phyloP scores from a whole-genome alignment of 2,797 vertebrate genomes.

The Valencia hispanica region DNA sequence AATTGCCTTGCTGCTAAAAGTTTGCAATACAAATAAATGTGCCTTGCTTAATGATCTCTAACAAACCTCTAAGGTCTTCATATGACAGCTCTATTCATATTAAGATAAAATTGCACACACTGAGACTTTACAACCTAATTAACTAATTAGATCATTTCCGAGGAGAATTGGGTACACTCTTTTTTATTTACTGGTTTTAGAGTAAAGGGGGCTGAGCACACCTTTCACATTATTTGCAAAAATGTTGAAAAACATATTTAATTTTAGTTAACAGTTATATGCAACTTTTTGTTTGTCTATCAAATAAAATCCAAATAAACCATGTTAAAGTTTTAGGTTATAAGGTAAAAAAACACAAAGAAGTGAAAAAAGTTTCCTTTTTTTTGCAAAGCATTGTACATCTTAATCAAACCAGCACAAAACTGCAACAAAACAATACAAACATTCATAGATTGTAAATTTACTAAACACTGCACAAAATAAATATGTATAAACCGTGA shows the following conservation, averaged over 20 bases:
- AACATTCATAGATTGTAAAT: not conserved
- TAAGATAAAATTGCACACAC: not conserved
- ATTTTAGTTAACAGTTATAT: not conserved
- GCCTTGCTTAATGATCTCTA: not conserved
- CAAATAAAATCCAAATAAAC: not conserved
- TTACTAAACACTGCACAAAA: not conserved
- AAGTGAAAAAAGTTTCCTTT: not conserved
- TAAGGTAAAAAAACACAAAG: not conserved
- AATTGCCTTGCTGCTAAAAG: too few species aligned
- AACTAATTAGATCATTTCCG: not conserved
- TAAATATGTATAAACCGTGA: not conserved
- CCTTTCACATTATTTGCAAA: not conserved
- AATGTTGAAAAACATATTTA: not conserved
- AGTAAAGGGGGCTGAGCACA: too few species aligned
- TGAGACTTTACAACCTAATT: not conserved
- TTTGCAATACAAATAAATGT: too few species aligned
- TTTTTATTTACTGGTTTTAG: too few species aligned
- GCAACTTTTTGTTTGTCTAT: not conserved
- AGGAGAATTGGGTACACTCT: not conserved
- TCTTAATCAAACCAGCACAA: not conserved
- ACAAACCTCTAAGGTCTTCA: not conserved
- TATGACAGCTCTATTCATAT: not conserved
- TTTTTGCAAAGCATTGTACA: not conserved
- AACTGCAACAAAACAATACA: not conserved
- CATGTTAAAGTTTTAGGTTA: not conserved